Conservation (phyloP, 2,888 invertebrate species). For the Diplolepis rosae region DNA sequence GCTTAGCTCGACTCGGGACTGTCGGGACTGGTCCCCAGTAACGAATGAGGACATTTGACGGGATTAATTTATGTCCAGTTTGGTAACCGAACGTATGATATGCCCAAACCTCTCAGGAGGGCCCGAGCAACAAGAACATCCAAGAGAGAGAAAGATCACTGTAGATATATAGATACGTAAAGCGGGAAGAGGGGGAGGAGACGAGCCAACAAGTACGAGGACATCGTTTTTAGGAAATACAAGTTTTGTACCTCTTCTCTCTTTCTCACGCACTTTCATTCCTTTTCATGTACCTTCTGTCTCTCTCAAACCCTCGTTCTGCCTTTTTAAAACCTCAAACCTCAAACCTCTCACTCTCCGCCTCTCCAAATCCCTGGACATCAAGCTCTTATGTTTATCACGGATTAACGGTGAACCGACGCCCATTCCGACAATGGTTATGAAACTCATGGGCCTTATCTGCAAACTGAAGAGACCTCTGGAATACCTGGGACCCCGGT, state of each 20-base stretch:
- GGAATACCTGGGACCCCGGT: conserved; percentile 6
- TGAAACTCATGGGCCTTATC: conserved; percentile 43
- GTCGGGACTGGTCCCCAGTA: conserved; percentile 55
- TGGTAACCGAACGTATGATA: conserved; percentile 67
- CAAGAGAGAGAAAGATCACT: conserved; percentile 35
- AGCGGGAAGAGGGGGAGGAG: neutral
- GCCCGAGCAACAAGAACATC: conserved; percentile 34
- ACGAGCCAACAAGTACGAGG: conserved; percentile 30
- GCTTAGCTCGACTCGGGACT: conserved; percentile 60
- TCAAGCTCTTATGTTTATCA: conserved; percentile 52
- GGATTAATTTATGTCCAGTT: conserved; percentile 72
- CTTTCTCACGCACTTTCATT: conserved; percentile 22
- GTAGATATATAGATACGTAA: neutral
- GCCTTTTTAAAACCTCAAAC: too few species aligned
- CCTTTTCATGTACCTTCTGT: conserved; percentile 26
- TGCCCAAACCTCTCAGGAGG: conserved; percentile 46
- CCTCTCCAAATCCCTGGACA: conserved; percentile 47
- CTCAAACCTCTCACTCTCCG: conserved; percentile 23
- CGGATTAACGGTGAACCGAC: conserved; percentile 45
- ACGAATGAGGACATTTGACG: conserved; percentile 71
- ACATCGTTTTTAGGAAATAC: conserved; percentile 62
- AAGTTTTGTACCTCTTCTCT: conserved; percentile 47
- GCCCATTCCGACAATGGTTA: conserved; percentile 48
- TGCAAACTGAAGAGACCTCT: conserved; percentile 2
- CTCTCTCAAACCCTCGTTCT: neutral